A percentile compares a stretch with the other conserved stretches of the same genome.
Conservation (phyloP, 2,888 invertebrate genomes). For the Cephalotes varians region DNA sequence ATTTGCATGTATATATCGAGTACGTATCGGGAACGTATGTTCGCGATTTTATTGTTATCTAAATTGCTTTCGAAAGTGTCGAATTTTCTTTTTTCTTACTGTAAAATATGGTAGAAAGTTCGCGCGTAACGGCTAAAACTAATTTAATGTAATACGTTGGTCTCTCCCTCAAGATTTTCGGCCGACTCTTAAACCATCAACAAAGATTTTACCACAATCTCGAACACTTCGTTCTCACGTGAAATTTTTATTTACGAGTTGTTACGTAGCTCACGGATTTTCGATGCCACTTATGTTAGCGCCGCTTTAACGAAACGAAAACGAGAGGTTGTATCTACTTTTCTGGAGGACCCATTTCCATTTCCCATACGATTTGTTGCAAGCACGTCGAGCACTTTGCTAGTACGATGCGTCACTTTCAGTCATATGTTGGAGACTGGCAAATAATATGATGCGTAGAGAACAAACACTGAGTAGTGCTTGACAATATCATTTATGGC, state of each 20-base stretch:
- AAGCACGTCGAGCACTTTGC: conserved; percentile 51
- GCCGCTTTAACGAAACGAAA: conserved; percentile 21
- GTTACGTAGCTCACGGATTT: conserved; percentile 12
- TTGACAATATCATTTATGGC: conserved; percentile 85
- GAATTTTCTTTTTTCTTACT: not conserved
- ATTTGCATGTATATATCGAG: conserved; percentile 29
- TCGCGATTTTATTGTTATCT: not conserved
- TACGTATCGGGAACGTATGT: conserved; percentile 17
- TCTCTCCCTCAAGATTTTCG: not conserved
- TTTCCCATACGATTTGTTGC: conserved; percentile 43
- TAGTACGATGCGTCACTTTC: conserved; percentile 74
- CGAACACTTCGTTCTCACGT: not conserved
- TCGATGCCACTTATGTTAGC: conserved; percentile 2
- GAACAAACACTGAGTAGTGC: conserved; percentile 66
- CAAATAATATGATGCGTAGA: conserved; percentile 73
- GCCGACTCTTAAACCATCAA: not conserved
- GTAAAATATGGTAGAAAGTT: conserved; percentile 46
- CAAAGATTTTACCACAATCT: conserved; percentile 15
- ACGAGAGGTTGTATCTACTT: conserved; percentile 62
- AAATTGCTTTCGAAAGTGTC: conserved; percentile 43
- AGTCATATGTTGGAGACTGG: conserved; percentile 76
- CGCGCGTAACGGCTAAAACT: conserved; percentile 17
- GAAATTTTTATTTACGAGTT: conserved; percentile 32
- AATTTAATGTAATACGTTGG: conserved; percentile 18
- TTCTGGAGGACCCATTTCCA: conserved; percentile 57